Evolutionary conservation across 2,888 invertebrate genomes (phyloP), one percentile per base, ranked within the genome.

Genomic region (Gari tellinella): DNA sequence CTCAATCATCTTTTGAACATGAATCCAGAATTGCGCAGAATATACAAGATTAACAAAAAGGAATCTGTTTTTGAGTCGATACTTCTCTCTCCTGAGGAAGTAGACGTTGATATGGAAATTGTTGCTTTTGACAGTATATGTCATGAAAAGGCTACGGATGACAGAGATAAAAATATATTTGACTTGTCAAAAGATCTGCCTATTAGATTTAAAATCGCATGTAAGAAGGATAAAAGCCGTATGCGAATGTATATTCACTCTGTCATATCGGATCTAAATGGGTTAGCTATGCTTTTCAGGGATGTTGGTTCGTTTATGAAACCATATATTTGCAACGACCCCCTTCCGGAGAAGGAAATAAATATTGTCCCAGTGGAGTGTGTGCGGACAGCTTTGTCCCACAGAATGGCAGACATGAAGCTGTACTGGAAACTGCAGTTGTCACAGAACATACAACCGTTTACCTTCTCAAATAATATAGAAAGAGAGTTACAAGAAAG

Each of bases 1-100:
- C 51, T 80, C 31, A 64, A 64, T 17, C 69, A 66, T 48, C 23
- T 72, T 2, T 15, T 70, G 19, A 70, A 53, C 45, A 55, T 53
- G 23, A 63, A 70, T 40, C 65, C 70, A 21, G 78, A 69, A 51
- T 61, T 78, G 15, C 62, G 72, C 10, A 58, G 61, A 12, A 48
- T 65, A 21, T 77, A 69, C 38, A 56, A 25, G 15, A 45, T 63
- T 8, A 56, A 58, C 23, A 41, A 55, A 31, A 51, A 56, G 25
- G 56, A 60, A 2, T 45, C 48, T 8, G 48, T 52, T 14, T 64
- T 48, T 10, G 69, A 68, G 12, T 64, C 31, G 31, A 31, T 62
- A 37, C 10, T 51, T 17, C 12, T 64, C 0, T 26, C 60, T 1
- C 56, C 23, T 14, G 60, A 64, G 43, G 56, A 49, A 1, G 40